Conservation (phyloP, 2,797 vertebrate genomes). For the Pteropus rufus region DNA sequence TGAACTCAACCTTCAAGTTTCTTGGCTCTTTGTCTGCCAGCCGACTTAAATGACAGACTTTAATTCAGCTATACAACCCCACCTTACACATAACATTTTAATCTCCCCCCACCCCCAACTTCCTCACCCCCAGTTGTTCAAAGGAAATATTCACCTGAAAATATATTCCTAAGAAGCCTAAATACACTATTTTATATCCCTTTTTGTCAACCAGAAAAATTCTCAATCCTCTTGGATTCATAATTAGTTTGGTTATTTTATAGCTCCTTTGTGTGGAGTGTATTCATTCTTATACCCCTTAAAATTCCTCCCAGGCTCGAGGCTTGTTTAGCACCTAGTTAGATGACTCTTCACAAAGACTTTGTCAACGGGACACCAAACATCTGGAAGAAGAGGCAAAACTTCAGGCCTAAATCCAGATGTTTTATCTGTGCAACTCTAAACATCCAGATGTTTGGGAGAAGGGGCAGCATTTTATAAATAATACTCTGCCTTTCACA, state of each 20-base stretch:
- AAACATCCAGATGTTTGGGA: background rate
- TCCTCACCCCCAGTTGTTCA: conserved; percentile 1
- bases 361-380: background rate
- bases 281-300: background rate
- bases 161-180: conserved; percentile 56
- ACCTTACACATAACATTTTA: conserved; percentile 63
- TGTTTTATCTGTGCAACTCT: background rate
- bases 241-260: conserved; percentile 48
- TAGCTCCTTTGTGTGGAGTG: background rate
- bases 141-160: conserved; percentile 69
- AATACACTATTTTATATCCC: conserved; percentile 28
- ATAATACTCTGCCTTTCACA: background rate
- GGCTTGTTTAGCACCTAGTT: background rate
- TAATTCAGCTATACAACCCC: conserved; percentile 54
- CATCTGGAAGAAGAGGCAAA: conserved; percentile 1
- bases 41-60: conserved; percentile 66
- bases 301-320: background rate
- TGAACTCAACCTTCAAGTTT: conserved; percentile 39
- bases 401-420: conserved; percentile 5
- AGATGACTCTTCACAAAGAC: background rate
- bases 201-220: conserved; percentile 73
- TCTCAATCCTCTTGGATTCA: conserved; percentile 51
- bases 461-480: background rate
- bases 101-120: background rate
- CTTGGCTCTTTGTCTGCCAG: conserved; percentile 16